Percentiles rank a stretch among this genome's conserved stretches.
Conservation (phyloP, 2,797 vertebrate genomes). For the Lacerta viridis region DNA sequence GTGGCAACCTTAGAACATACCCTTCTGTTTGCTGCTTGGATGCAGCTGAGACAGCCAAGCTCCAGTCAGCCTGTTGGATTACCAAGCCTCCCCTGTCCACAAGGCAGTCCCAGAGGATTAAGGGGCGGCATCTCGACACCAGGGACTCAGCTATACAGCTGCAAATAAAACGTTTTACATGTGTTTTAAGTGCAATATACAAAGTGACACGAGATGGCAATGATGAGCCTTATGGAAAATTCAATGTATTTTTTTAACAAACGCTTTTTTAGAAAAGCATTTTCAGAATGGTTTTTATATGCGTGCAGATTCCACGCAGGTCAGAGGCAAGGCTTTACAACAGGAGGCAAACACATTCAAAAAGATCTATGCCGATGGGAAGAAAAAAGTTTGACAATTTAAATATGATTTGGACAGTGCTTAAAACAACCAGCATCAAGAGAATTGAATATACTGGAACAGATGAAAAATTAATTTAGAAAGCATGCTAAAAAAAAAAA, state of each 20-base stretch:
- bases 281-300: too few relatives aligned
- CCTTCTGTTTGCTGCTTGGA: background rate
- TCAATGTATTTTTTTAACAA: too few relatives aligned
- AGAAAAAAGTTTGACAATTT: background rate
- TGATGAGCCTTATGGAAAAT: too few relatives aligned
- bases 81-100: background rate
- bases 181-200: too few relatives aligned
- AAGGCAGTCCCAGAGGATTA: too few relatives aligned
- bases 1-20: too few relatives aligned
- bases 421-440: background rate
- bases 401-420: background rate
- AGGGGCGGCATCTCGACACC: background rate
- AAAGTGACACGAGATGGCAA: too few relatives aligned
- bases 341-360: background rate
- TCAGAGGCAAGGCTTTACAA: background rate
- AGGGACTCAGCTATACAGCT: too few relatives aligned
- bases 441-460: background rate
- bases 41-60: background rate
- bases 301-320: too few relatives aligned
- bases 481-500: background rate
- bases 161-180: too few relatives aligned
- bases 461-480: slow-evolving; percentile 5
- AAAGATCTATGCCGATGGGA: background rate
- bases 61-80: background rate
- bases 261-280: too few relatives aligned